A percentile compares a stretch with the other conserved stretches of the same genome.
phyloP scores from a whole-genome alignment of 1,140 invertebrate species.

The Sweltsa coloradensis region DNA sequence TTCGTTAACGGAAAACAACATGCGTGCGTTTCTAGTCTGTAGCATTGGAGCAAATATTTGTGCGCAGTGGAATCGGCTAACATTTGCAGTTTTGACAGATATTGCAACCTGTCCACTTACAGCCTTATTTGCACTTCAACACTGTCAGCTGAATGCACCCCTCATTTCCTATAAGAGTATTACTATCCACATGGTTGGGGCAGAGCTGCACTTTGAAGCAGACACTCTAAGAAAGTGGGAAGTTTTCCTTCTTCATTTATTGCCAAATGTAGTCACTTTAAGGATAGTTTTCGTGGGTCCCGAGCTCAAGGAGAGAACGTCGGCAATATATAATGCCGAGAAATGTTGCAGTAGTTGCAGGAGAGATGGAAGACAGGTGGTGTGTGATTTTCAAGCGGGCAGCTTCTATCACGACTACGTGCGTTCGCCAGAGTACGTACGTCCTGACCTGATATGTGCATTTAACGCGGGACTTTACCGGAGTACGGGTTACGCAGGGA shows the following conservation, averaged over 20 bases:
- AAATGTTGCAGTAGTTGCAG: conserved; percentile 37
- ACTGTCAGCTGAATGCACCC: conserved; percentile 5
- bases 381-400: conserved; percentile 38
- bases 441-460: conserved; percentile 45
- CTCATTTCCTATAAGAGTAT: conserved; percentile 19
- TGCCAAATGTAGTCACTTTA: conserved; percentile 38
- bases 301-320: conserved; percentile 44
- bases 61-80: conserved; percentile 39
- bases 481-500: conserved; percentile 41
- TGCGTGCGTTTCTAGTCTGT: conserved; percentile 13
- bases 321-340: too few species aligned
- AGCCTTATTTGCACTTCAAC: conserved; percentile 41
- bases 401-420: conserved; percentile 46
- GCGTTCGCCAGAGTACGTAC: conserved; percentile 27
- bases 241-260: conserved; percentile 48
- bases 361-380: conserved; percentile 28
- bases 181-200: conserved; percentile 44
- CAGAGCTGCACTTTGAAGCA: conserved; percentile 58
- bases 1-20: conserved; percentile 27
- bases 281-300: conserved; percentile 47
- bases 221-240: conserved; percentile 55
- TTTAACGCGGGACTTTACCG: conserved; percentile 59
- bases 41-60: conserved; percentile 22
- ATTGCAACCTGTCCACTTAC: conserved; percentile 49
- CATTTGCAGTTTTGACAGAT: conserved; percentile 48